Percentiles rank a stretch among this genome's conserved stretches.
Evolutionary conservation across 2,888 invertebrate genomes (phyloP).

Genomic region (Bruchidius siliquastri): DNA sequence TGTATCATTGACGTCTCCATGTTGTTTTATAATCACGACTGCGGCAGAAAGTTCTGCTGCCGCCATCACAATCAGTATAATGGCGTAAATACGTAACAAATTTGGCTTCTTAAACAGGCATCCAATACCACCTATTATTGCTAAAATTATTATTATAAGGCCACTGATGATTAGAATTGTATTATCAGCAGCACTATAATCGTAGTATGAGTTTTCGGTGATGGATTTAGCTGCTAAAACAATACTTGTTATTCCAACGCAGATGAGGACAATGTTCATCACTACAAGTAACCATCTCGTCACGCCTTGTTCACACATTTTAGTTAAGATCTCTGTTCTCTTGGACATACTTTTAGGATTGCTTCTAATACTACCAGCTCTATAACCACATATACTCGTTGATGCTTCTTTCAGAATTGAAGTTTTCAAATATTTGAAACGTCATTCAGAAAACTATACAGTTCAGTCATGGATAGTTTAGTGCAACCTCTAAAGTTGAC

Average conservation of each 20-base stretch:
- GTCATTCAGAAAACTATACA: background rate
- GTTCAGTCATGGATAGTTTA: background rate
- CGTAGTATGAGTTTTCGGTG: background rate
- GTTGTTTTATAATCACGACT: background rate
- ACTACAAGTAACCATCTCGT: background rate
- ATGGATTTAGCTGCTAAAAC: background rate
- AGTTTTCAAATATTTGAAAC: background rate
- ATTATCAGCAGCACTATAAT: background rate
- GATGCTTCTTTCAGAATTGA: too few relatives aligned
- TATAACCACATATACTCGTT: too few relatives aligned
- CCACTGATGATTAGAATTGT: background rate
- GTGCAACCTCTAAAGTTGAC: background rate
- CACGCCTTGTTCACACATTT: background rate
- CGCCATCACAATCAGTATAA: background rate
- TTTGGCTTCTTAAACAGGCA: background rate
- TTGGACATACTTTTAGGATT: background rate
- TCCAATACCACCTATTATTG: background rate
- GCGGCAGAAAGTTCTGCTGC: background rate
- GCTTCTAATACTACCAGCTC: background rate
- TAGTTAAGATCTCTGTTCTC: background rate
- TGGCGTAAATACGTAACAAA: background rate
- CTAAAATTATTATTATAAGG: background rate
- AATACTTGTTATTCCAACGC: background rate
- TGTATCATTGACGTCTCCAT: background rate
- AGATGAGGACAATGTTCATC: background rate